Percentiles rank a stretch among this genome's conserved stretches.
Conservation (phyloP, 2,888 invertebrate species). For the Cenopis cana region DNA sequence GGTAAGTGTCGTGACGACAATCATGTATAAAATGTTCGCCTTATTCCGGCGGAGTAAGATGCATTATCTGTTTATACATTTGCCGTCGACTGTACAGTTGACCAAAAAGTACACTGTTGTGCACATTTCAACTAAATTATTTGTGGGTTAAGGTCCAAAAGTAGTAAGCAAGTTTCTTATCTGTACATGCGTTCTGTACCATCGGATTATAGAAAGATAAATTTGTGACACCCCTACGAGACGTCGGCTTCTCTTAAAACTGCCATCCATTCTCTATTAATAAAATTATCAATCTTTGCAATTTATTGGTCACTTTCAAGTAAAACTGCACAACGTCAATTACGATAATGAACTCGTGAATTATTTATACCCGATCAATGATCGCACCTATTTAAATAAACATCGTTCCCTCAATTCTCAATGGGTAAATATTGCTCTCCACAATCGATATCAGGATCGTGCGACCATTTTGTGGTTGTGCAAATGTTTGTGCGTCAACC, state of each 20-base stretch:
- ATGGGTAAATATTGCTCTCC: not conserved
- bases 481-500: slow-evolving; percentile 34
- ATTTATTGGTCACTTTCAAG: not conserved
- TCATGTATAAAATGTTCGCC: too few relatives aligned
- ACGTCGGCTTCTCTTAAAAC: not conserved
- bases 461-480: slow-evolving; percentile 18
- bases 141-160: too few relatives aligned
- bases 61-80: not conserved
- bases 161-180: not conserved
- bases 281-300: too few relatives aligned
- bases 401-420: not conserved
- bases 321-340: not conserved
- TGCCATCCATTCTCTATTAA: too few relatives aligned
- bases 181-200: not conserved
- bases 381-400: too few relatives aligned
- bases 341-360: slow-evolving; percentile 14
- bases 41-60: not conserved
- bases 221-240: not conserved
- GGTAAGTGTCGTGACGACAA: too few relatives aligned
- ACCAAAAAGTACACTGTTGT: not conserved
- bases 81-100: not conserved
- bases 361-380: slow-evolving; percentile 12
- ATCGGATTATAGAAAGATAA: not conserved
- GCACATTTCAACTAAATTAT: too few relatives aligned
- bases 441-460: not conserved